Conservation (phyloP, 1,140 invertebrate species). For the Ceratosolen fusciceps region DNA sequence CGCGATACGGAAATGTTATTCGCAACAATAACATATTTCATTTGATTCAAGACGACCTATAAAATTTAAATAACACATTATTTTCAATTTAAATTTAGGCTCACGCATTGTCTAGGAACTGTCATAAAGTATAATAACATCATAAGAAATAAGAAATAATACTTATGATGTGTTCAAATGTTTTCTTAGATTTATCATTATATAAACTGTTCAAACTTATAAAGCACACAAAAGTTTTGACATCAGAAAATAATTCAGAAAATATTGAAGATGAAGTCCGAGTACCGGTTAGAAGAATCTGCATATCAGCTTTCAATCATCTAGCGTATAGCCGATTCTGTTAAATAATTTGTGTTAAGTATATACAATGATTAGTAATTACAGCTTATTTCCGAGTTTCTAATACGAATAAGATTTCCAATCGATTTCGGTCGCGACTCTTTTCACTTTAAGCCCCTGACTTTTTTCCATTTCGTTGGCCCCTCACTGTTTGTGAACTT, state of each 20-base stretch:
- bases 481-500: no score
- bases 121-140: not conserved
- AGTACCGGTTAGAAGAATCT: not conserved
- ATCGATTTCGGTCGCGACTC: no score
- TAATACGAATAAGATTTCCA: no score
- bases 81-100: constrained; percentile 8
- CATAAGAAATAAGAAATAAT: not conserved
- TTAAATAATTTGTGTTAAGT: no score
- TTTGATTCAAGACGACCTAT: not conserved
- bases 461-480: no score
- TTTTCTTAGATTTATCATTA: constrained; percentile 17
- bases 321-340: not conserved
- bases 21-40: not conserved
- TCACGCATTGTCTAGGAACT: not conserved
- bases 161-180: not conserved
- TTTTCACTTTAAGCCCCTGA: no score
- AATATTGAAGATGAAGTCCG: not conserved
- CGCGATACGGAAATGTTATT: no score
- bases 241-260: not conserved
- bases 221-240: not conserved
- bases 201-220: not conserved
- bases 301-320: not conserved
- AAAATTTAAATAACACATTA: not conserved
- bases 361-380: no score
- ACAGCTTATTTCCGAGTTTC: no score